phyloP scores from a whole-genome alignment of 2,113 vertebrate genomes.

The Ramphastos sulfuratus region DNA sequence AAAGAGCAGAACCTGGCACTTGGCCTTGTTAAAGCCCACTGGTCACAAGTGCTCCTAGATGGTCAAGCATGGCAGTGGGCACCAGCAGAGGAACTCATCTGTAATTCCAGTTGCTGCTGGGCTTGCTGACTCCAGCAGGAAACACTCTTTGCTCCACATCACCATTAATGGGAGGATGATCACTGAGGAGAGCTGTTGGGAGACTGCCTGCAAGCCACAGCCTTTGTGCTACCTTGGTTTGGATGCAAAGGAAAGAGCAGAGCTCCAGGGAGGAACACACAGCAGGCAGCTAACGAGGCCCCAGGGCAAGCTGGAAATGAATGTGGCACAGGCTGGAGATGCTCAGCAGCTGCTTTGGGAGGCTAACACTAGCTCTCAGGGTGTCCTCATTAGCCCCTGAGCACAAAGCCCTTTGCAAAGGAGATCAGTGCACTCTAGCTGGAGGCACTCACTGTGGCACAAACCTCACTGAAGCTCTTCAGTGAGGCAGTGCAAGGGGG shows the following conservation, averaged over 20 bases:
- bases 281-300: background rate
- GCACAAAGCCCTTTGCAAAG: background rate
- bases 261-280: background rate
- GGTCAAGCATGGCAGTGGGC: background rate
- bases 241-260: background rate
- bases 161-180: background rate
- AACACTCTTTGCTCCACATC: background rate
- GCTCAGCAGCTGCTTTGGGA: background rate
- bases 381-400: background rate
- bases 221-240: background rate
- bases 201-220: accelerated
- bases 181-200: background rate
- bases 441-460: accelerated
- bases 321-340: background rate
- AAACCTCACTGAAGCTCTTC: background rate
- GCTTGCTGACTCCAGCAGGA: background rate
- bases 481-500: background rate
- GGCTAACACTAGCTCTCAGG: background rate
- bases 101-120: background rate
- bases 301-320: background rate
- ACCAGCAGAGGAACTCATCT: background rate
- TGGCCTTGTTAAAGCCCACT: too few relatives aligned
- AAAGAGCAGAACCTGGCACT: too few relatives aligned
- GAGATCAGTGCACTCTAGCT: background rate
- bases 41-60: background rate